Percentiles rank a stretch among this genome's conserved stretches.
Evolutionary conservation across 2,888 invertebrate genomes (phyloP).

Genomic region (Mimumesa dahlbomi): DNA sequence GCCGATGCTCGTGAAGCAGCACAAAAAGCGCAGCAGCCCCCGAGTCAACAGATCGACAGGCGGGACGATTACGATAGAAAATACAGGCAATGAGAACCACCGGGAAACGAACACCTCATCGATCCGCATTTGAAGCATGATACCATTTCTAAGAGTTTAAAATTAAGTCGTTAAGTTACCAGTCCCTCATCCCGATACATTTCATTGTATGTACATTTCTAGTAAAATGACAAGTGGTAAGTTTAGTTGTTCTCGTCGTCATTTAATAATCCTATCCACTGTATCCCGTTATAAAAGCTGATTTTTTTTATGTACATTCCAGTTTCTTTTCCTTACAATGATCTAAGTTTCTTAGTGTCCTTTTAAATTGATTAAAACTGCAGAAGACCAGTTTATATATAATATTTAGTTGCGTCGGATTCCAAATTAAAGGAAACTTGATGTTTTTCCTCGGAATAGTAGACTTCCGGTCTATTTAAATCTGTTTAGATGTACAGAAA

Average conservation of each 20-base stretch:
- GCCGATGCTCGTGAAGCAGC: slow-evolving; percentile 82
- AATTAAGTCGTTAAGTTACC: slow-evolving; percentile 56
- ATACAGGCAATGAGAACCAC: slow-evolving; percentile 49
- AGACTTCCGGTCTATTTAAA: too few species aligned
- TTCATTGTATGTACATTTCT: slow-evolving; percentile 36
- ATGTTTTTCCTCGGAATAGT: too few species aligned
- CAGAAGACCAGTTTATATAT: too few species aligned
- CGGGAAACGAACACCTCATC: slow-evolving; percentile 10
- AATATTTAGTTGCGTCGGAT: too few species aligned
- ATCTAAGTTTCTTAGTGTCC: too few species aligned
- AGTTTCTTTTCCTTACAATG: too few species aligned
- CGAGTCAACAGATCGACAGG: slow-evolving; percentile 73
- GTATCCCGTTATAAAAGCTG: too few species aligned
- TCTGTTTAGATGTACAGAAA: too few species aligned
- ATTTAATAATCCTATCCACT: not conserved
- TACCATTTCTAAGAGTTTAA: slow-evolving; percentile 42
- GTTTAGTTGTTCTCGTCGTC: not conserved
- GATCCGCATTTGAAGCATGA: slow-evolving; percentile 29
- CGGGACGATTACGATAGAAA: slow-evolving; percentile 73
- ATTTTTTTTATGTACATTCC: too few species aligned
- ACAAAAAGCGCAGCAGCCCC: slow-evolving; percentile 66
- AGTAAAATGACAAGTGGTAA: slow-evolving; percentile 24
- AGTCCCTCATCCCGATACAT: slow-evolving; percentile 23
- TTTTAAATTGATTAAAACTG: too few species aligned
- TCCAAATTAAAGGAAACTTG: too few species aligned